Conservation (phyloP, 2,888 invertebrate species). For the Harpalus rubripes region DNA sequence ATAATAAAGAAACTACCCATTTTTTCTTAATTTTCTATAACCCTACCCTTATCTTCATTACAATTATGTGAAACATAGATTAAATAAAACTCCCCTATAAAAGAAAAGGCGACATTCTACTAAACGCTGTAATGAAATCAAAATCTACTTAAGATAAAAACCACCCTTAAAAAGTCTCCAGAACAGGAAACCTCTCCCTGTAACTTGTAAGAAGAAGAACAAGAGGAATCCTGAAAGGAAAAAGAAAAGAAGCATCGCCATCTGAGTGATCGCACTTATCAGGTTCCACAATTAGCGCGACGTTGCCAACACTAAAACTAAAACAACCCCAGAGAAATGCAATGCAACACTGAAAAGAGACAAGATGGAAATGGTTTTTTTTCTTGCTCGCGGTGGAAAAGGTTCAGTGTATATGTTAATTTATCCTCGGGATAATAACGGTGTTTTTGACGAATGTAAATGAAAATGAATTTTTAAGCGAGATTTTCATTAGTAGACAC, state of each 20-base stretch:
- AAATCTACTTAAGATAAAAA: slow-evolving; percentile 11
- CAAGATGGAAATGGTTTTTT: too few relatives aligned
- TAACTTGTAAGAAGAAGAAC: slow-evolving; percentile 19
- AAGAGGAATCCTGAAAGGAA: slow-evolving; percentile 8
- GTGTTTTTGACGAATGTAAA: slow-evolving; percentile 2
- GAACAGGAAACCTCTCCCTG: not conserved
- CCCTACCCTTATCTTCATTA: too few relatives aligned
- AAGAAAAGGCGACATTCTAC: not conserved
- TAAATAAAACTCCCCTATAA: not conserved
- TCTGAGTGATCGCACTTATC: slow-evolving; percentile 41
- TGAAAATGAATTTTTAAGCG: slow-evolving; percentile 3
- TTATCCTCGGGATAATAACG: not conserved
- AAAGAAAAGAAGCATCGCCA: not conserved
- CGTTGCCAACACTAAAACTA: slow-evolving; percentile 9
- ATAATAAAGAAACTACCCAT: too few relatives aligned
- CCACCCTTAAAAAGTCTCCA: slow-evolving; percentile 15
- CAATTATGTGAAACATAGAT: not conserved
- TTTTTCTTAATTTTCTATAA: too few relatives aligned
- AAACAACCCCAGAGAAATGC: slow-evolving; percentile 19
- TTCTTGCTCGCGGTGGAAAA: not conserved
- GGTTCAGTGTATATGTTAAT: not conserved
- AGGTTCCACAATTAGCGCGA: slow-evolving; percentile 41
- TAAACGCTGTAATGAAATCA: slow-evolving; percentile 16
- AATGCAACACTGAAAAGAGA: not conserved
- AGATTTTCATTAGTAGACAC: not conserved